These are phyloP conservation scores for Cyrtonyx montezumae DNA, from an alignment of 2,113 vertebrate species.

Conservation along the genomic window DNA sequence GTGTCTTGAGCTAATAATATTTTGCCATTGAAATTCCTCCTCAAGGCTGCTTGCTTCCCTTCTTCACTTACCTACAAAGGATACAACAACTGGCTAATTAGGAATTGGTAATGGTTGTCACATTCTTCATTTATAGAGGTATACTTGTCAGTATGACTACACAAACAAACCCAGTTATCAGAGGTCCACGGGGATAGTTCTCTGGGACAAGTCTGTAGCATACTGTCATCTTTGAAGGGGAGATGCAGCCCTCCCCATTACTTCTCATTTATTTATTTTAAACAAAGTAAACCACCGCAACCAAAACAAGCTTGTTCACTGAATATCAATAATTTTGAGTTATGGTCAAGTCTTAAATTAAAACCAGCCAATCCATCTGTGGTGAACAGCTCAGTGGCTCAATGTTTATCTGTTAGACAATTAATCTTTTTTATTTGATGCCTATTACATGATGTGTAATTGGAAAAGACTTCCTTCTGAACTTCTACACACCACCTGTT, in stretches of 20 bases:
- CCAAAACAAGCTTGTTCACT: neutral
- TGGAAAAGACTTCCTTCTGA: neutral
- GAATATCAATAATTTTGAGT: neutral
- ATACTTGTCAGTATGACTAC: neutral
- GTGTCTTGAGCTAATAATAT: neutral
- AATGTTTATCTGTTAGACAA: neutral
- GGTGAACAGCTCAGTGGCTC: neutral
- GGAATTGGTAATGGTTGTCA: rapidly evolving
- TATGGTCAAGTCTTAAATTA: neutral
- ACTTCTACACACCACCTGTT: neutral
- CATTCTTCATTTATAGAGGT: neutral
- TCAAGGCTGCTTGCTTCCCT: neutral
- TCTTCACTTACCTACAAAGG: neutral
- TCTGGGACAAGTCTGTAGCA: neutral
- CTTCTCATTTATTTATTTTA: neutral
- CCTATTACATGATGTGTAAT: neutral
- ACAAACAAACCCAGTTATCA: neutral
- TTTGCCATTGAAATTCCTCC: neutral
- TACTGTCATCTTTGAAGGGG: neutral
- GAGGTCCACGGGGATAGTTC: neutral
- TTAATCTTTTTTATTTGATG: neutral
- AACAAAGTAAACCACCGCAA: neutral
- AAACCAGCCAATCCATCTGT: neutral
- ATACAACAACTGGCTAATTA: rapidly evolving
- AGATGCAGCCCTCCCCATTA: neutral